Evolutionary conservation across 2,797 vertebrate species (phyloP).

Genomic region (Syndactyla subalaris): DNA sequence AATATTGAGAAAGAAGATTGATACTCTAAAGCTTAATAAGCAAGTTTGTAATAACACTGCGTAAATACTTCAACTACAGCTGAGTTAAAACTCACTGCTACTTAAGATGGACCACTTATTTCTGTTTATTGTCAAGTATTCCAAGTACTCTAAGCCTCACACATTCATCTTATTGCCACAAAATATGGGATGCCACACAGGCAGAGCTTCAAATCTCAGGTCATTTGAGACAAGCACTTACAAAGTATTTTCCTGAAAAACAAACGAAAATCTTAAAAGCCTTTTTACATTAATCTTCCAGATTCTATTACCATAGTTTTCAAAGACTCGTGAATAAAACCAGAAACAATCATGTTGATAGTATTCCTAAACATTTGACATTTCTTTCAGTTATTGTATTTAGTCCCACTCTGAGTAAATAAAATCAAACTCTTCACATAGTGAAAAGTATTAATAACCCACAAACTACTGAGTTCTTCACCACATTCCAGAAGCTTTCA

Average conservation of each 20-base stretch:
- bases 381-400: background rate
- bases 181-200: background rate
- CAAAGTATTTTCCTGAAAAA: background rate
- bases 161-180: background rate
- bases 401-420: background rate
- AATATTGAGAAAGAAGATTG: background rate
- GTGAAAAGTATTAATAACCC: background rate
- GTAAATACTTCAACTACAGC: background rate
- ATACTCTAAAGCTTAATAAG: background rate
- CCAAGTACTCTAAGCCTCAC: background rate
- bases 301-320: background rate
- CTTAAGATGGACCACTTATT: background rate
- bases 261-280: background rate
- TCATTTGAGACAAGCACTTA: background rate
- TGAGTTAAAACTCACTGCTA: background rate
- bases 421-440: background rate
- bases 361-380: background rate
- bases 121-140: background rate
- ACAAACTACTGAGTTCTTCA: background rate
- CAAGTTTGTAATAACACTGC: background rate
- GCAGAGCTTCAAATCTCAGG: background rate
- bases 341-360: background rate
- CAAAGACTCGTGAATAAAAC: background rate
- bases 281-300: background rate
- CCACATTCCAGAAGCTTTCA: background rate